A percentile compares a stretch with the other conserved stretches of the same genome.
phyloP scores from a whole-genome alignment of 1,140 invertebrate species.

The Cydia amplana region DNA sequence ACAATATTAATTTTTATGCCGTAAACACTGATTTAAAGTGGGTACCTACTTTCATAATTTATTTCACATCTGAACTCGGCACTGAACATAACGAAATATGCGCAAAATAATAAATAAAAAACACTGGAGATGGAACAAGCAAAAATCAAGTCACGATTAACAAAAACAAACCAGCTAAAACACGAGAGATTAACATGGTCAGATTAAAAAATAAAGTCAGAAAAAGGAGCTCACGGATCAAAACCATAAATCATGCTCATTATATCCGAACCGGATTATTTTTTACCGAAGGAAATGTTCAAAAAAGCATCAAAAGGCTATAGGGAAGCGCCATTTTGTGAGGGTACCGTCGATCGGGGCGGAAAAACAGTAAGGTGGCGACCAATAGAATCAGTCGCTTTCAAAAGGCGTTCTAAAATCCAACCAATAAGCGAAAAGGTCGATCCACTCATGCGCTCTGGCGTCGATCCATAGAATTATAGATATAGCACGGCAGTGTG shows the following conservation, averaged over 20 bases:
- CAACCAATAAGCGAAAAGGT: constrained; percentile 56
- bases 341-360: constrained; percentile 66
- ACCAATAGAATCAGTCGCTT: constrained; percentile 52
- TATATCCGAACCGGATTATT: constrained; percentile 79
- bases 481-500: constrained; percentile 75
- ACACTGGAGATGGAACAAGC: constrained; percentile 42
- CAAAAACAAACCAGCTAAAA: constrained; percentile 63
- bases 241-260: constrained; percentile 79
- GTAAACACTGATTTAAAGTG: no score
- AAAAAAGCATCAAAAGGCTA: constrained; percentile 77
- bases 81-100: neutral
- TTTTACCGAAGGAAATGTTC: constrained; percentile 77
- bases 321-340: constrained; percentile 77
- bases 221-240: constrained; percentile 67
- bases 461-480: constrained; percentile 77
- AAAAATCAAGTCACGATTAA: constrained; percentile 52
- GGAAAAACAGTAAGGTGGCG: constrained; percentile 62
- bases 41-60: neutral
- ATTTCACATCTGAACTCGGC: constrained; percentile 11
- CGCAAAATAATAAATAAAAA: constrained; percentile 31
- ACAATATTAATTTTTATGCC: no score
- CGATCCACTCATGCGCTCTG: constrained; percentile 71
- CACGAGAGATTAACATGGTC: constrained; percentile 70
- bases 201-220: constrained; percentile 61
- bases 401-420: constrained; percentile 66